These are phyloP conservation scores for Branchinecta lynchi DNA, from an alignment of 1,140 invertebrate species.

Conservation along the genomic window DNA sequence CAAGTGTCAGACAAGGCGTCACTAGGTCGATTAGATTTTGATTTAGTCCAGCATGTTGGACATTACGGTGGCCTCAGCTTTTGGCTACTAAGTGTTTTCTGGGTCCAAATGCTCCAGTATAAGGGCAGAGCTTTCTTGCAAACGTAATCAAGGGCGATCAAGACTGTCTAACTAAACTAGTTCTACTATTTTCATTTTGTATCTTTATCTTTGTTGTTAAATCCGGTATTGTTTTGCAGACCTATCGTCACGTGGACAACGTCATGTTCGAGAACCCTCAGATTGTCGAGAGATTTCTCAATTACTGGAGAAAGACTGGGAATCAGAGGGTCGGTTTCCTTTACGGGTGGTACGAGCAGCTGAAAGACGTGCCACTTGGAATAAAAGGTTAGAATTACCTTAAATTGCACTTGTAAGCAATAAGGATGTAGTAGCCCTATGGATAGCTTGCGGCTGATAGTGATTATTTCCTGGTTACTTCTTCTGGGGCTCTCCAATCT, in stretches of 20 bases:
- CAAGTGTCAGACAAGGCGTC: too few species aligned
- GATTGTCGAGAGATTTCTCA: constrained; percentile 86
- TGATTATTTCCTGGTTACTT: background rate
- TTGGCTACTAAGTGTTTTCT: too few species aligned
- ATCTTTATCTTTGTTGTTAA: too few species aligned
- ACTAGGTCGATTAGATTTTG: too few species aligned
- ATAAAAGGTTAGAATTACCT: constrained; percentile 40
- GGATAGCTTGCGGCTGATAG: background rate
- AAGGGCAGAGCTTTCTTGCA: too few species aligned
- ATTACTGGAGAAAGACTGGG: constrained; percentile 89
- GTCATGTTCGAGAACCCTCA: constrained; percentile 91
- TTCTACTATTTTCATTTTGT: too few species aligned
- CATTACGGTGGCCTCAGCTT: too few species aligned
- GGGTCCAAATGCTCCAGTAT: too few species aligned
- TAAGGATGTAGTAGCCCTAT: background rate
- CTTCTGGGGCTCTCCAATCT: too few species aligned
- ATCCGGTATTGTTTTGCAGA: constrained; percentile 36
- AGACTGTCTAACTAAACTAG: too few species aligned
- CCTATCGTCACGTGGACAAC: constrained; percentile 94
- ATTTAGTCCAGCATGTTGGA: too few species aligned
- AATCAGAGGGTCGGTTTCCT: constrained; percentile 86
- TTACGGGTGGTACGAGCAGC: constrained; percentile 74
- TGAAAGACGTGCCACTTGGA: constrained; percentile 84
- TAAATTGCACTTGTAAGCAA: background rate
- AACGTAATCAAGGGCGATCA: too few species aligned